phyloP scores from a whole-genome alignment of 2,888 invertebrate species.

The Drosophila nr. perissopoda region DNA sequence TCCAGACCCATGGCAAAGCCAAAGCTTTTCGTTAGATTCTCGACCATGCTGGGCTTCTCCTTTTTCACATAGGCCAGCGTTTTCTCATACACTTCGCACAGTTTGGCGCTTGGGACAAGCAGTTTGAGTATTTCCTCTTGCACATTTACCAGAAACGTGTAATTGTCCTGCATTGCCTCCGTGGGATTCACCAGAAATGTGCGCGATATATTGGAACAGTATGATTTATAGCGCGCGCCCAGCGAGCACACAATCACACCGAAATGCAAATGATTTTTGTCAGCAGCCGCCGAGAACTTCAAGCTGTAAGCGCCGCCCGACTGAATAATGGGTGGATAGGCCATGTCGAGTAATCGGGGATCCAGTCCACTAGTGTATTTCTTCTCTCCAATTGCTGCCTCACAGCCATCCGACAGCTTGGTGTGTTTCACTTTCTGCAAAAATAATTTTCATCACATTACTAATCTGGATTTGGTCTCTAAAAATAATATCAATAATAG shows the following conservation, averaged over 20 bases:
- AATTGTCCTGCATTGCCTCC: slow-evolving; percentile 91
- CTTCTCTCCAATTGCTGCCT: slow-evolving; percentile 96
- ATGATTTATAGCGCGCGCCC: slow-evolving; percentile 97
- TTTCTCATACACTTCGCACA: slow-evolving; percentile 94
- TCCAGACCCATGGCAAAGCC: slow-evolving; percentile 99
- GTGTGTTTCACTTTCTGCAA: slow-evolving; percentile 97
- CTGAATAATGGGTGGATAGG: slow-evolving; percentile 99
- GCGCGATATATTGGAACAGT: slow-evolving; percentile 98
- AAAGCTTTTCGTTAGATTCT: slow-evolving; percentile 96
- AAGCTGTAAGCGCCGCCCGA: slow-evolving; percentile 99
- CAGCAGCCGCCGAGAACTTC: slow-evolving; percentile 97
- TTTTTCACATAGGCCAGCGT: slow-evolving; percentile 93
- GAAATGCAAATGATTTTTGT: slow-evolving; percentile 97
- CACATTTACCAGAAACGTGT: slow-evolving; percentile 94
- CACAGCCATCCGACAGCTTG: slow-evolving; percentile 97
- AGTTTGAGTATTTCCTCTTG: slow-evolving; percentile 96
- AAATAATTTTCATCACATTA: neutral
- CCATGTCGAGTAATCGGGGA: slow-evolving; percentile 96
- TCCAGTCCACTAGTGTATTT: slow-evolving; percentile 97
- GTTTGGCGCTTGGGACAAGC: slow-evolving; percentile 92
- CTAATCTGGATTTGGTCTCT: neutral
- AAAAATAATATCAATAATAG: neutral
- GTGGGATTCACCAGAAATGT: slow-evolving; percentile 98
- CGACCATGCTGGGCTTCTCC: slow-evolving; percentile 93
- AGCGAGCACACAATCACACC: slow-evolving; percentile 97